Evolutionary conservation across 2,113 vertebrate species (phyloP).

Genomic region (Chroicocephalus ridibundus): DNA sequence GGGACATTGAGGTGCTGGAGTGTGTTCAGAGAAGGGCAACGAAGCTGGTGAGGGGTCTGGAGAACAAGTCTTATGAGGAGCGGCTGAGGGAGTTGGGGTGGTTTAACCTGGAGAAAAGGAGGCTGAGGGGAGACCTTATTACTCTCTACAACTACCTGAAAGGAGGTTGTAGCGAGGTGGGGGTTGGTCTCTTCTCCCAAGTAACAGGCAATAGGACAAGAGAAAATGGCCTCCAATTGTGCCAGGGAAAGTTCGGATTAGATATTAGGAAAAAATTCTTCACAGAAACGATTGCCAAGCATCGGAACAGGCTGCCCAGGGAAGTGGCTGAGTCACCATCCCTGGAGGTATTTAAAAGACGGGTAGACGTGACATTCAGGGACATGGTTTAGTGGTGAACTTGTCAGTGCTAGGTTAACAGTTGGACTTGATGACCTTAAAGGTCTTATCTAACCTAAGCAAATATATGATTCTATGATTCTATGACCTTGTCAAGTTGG

Average conservation of each 20-base stretch:
- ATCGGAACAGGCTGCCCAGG: not conserved
- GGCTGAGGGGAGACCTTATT: not conserved
- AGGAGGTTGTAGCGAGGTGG: not conserved
- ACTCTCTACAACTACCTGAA: not conserved
- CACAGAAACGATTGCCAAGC: not conserved
- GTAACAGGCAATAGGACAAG: not conserved
- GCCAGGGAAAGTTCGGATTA: not conserved
- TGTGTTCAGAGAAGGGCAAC: no score
- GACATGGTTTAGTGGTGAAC: not conserved
- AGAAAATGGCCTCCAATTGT: not conserved
- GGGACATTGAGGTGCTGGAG: not conserved
- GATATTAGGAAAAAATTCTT: not conserved
- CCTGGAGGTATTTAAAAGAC: not conserved
- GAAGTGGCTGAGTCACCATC: not conserved
- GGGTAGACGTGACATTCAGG: not conserved
- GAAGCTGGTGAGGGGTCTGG: not conserved
- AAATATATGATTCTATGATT: not conserved
- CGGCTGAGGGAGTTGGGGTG: not conserved
- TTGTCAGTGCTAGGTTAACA: not conserved
- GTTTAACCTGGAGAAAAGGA: not conserved
- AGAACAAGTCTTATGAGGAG: not conserved
- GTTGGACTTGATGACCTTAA: not conserved
- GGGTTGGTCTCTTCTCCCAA: not conserved
- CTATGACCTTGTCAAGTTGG: not conserved
- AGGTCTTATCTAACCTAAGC: not conserved